Conservation (phyloP, 2,888 invertebrate species). For the Chymomyza fuscimana region DNA sequence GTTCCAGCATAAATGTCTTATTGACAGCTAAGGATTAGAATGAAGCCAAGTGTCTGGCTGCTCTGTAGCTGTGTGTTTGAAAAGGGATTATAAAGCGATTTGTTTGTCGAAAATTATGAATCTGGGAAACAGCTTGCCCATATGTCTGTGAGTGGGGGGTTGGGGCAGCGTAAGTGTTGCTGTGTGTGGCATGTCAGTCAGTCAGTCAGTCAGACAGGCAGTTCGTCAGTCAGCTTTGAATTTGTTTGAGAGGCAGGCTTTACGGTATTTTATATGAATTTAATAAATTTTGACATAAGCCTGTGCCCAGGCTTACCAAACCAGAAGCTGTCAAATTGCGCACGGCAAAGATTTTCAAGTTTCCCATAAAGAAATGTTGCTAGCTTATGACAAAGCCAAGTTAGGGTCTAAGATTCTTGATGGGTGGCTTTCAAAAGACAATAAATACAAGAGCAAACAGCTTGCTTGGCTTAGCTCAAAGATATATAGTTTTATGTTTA, state of each 20-base stretch:
- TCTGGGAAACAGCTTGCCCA: slow-evolving; percentile 50
- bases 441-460: neutral
- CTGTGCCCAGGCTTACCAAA: neutral
- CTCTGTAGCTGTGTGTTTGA: slow-evolving; percentile 48
- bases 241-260: slow-evolving; percentile 35
- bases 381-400: neutral
- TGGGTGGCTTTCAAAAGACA: neutral
- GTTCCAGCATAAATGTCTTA: slow-evolving; percentile 66
- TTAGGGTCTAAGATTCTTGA: neutral
- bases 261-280: slow-evolving; percentile 30
- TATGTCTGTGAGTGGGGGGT: neutral
- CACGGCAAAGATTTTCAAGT: neutral
- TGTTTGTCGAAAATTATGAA: slow-evolving; percentile 70
- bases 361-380: neutral
- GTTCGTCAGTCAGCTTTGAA: slow-evolving; percentile 27
- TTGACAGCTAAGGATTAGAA: slow-evolving; percentile 69
- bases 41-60: slow-evolving; percentile 57
- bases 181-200: neutral
- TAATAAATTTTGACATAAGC: slow-evolving; percentile 61
- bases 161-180: neutral
- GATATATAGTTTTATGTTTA: neutral
- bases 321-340: neutral
- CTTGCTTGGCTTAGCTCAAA: neutral
- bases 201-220: neutral
- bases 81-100: slow-evolving; percentile 72